These are phyloP conservation scores for Sebastiscus albofasciatus DNA, from an alignment of 2,797 vertebrate species.

Conservation along the genomic window DNA sequence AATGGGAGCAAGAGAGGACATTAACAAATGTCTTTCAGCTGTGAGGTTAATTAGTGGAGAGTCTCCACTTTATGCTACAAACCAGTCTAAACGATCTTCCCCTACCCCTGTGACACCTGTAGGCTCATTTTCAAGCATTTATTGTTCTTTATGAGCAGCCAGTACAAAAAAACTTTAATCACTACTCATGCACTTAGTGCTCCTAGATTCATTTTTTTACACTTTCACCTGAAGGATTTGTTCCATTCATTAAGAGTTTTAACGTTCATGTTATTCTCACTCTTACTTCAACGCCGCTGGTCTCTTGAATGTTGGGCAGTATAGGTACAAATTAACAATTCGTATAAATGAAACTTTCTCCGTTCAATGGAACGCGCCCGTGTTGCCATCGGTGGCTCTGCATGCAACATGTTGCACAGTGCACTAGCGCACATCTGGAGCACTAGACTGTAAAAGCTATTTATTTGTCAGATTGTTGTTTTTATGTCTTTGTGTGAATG, in stretches of 20 bases:
- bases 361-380: not conserved
- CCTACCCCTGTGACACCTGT: not conserved
- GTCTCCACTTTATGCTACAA: not conserved
- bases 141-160: not conserved
- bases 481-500: constrained; percentile 36
- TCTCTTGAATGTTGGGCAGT: not conserved
- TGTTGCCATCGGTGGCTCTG: constrained; percentile 8
- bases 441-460: constrained; percentile 81
- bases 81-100: not conserved
- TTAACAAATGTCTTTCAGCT: not conserved
- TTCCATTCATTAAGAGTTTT: not conserved
- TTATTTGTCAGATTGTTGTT: constrained; percentile 45
- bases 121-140: not conserved
- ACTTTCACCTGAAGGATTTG: not conserved
- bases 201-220: not conserved
- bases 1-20: not conserved
- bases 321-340: too few relatives aligned
- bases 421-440: constrained; percentile 76
- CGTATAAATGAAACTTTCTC: not conserved
- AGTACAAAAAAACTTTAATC: not conserved
- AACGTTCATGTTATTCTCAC: not conserved
- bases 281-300: not conserved
- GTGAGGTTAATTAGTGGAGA: not conserved
- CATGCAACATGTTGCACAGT: constrained; percentile 74
- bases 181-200: not conserved